phyloP scores from a whole-genome alignment of 2,888 invertebrate genomes.

The Augochlorella aurata region DNA sequence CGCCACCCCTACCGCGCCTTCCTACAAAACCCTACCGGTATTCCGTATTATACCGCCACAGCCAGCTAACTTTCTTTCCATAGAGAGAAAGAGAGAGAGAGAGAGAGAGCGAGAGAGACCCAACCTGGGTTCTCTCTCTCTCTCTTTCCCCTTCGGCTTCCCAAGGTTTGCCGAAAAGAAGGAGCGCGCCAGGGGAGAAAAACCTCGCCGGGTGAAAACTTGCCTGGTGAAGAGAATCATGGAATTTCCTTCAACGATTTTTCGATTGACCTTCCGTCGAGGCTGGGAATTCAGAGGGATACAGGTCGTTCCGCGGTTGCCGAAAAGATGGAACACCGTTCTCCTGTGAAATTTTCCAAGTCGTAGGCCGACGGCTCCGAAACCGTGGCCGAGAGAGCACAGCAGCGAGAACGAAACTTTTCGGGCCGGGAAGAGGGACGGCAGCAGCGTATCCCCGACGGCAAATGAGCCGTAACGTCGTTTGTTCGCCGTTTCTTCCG shows the following conservation, averaged over 20 bases:
- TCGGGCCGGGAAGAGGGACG: not conserved
- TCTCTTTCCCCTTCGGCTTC: conserved; percentile 35
- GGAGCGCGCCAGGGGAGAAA: conserved; percentile 44
- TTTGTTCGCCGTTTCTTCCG: conserved; percentile 59
- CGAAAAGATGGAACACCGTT: not conserved
- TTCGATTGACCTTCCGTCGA: conserved; percentile 20
- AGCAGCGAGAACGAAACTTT: not conserved
- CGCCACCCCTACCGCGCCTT: conserved; percentile 38
- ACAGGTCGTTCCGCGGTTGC: not conserved
- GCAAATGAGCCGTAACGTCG: conserved; percentile 59
- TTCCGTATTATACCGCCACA: conserved; percentile 65
- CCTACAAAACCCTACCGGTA: conserved; percentile 56
- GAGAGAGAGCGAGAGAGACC: not conserved
- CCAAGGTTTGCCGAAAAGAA: conserved; percentile 47
- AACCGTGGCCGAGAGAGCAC: not conserved
- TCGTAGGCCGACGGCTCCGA: not conserved
- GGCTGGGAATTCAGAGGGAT: not conserved
- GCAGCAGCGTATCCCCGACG: conserved; percentile 12
- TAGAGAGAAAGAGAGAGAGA: conserved; percentile 4
- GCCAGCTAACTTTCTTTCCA: conserved; percentile 67
- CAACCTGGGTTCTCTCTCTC: not conserved
- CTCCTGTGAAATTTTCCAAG: not conserved
- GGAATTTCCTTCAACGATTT: conserved; percentile 42
- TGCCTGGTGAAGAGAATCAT: conserved; percentile 25
- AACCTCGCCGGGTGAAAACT: conserved; percentile 13